Base-by-base conservation (phyloP, 2,797 vertebrate genomes). In the Cuculus canorus region DNA sequence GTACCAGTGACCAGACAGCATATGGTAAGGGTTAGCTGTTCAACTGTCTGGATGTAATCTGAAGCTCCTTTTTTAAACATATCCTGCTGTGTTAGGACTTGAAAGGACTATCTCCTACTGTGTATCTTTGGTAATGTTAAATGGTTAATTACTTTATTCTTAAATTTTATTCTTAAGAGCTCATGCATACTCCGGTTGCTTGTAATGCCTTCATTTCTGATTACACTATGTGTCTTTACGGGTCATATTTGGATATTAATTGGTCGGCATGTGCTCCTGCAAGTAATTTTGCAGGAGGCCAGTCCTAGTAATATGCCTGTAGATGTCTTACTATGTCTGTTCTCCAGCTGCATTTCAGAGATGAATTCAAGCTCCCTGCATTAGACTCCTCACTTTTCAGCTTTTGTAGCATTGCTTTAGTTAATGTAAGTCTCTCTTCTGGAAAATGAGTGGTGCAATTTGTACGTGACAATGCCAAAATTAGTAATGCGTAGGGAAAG, bases 1-100 rank as follows among this genome's bases (percentile, higher is more conserved):
- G 1, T 75, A 30, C n/a, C 0, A 0, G 5, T 70, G 48, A 66
- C 11, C 11, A 59, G 64, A 33, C 4, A 59, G 30, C 9, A 47
- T 3, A 1, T 50, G 28, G 8, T 41, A 35, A 57, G 41, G 54
- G 41, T 17, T 54, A 23, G 27, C 21, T 57, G 25, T 66, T 82
- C 5, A 6, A 2, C n/a, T 78, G 1, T 43, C 30, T 8, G 13
- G 12, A 56, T 30, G 24, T 81, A 63, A 60, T 54, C 17, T 63
- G 39, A 50, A 88, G 21, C 10, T 90, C 21, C 21, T n/a, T 5
- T 72, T 88, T 69, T 53, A 39, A 5, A 3, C 2, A 1, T 43
- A 35, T 12, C n/a, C 13, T 7, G 7, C 6, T 43, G 22, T 37
- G 23, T 41, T 78, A 28, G 18, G 13, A 47, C 37, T 56, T 41